A percentile compares a stretch with the other conserved stretches of the same genome.
phyloP scores from a whole-genome alignment of 1,140 invertebrate species.

The Wiebesia pumilae region DNA sequence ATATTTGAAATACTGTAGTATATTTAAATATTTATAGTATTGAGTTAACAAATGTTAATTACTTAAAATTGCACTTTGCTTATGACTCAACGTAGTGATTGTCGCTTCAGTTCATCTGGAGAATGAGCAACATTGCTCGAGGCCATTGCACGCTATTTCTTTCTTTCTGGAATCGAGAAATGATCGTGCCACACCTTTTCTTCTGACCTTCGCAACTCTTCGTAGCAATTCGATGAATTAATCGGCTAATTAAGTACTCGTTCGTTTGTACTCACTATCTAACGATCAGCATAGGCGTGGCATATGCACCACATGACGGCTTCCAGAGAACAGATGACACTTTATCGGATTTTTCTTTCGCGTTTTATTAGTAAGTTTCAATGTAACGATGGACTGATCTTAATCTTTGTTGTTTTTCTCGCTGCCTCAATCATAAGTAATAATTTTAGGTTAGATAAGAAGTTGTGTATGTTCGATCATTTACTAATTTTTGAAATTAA shows the following conservation, averaged over 20 bases:
- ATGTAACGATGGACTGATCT: too few relatives aligned
- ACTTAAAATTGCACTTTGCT: neutral
- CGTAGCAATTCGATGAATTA: slow-evolving; percentile 60
- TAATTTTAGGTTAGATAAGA: neutral
- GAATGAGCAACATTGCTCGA: neutral
- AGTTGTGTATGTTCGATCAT: too few relatives aligned
- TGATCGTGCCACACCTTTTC: neutral
- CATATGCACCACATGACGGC: neutral
- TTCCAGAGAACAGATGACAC: slow-evolving; percentile 2
- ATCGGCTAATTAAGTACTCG: slow-evolving; percentile 61
- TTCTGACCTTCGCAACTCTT: neutral
- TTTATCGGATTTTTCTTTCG: neutral
- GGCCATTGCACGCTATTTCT: neutral
- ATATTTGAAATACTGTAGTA: too few relatives aligned
- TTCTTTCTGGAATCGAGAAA: neutral
- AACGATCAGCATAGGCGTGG: neutral
- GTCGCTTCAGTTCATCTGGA: neutral
- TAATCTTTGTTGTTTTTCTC: neutral
- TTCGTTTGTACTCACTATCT: neutral
- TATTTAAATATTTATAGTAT: too few relatives aligned
- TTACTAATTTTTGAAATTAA: too few relatives aligned
- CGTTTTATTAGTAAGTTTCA: neutral
- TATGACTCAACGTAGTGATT: neutral
- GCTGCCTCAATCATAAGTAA: neutral
- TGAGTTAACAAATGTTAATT: neutral